Evolutionary conservation across 2,888 invertebrate species (phyloP), one percentile per base, ranked within the genome.

Genomic region (Trichopoda pennipes): DNA sequence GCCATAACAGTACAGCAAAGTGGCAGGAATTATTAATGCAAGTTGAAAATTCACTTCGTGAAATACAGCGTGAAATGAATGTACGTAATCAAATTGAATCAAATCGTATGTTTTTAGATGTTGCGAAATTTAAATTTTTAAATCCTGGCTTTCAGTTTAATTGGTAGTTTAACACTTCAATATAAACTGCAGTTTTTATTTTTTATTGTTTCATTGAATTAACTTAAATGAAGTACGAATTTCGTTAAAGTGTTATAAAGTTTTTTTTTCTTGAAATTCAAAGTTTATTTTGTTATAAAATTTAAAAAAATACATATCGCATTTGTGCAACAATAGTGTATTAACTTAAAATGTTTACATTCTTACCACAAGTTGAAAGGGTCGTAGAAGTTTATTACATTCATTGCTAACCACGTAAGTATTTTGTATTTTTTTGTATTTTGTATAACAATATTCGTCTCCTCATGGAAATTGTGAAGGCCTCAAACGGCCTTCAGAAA

Each of bases 121-220:
- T 89, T 28, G 91, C 91, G n/a, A 91, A 91, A 81, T 91, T 91
- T 76, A 88, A 90, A 80, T 91, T 86, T 84, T 83, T 90, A 9
- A 85, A 91, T 86, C 91, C 91, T 0, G 87, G 86, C 42, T 91
- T 91, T 76, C 85, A 86, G n/a, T 91, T 89, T 86, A 82, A 82
- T 72, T 82, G 78, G 74, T 82, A 63, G 66, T 3, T 44, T 51
- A n/a, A 44, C 51, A 16, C 44, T 7, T 42, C n/a, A 17, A 28
- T 21, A 14, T 14, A 21, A 38, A 21, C 6, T 63, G 12, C 70
- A 55, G 9, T 42, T 42, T 19, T 56, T 38, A 23, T 55, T 38
- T 28, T 49, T 12, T n/a, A 35, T 42, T 53, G 14, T 10, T 28
- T 14, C 44, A n/a, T 3, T n/a, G 16, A 23, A 21, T 23, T 4